These are phyloP conservation scores for Phaethornis superciliosus DNA, from an alignment of 2,113 vertebrate species.

Conservation along the genomic window DNA sequence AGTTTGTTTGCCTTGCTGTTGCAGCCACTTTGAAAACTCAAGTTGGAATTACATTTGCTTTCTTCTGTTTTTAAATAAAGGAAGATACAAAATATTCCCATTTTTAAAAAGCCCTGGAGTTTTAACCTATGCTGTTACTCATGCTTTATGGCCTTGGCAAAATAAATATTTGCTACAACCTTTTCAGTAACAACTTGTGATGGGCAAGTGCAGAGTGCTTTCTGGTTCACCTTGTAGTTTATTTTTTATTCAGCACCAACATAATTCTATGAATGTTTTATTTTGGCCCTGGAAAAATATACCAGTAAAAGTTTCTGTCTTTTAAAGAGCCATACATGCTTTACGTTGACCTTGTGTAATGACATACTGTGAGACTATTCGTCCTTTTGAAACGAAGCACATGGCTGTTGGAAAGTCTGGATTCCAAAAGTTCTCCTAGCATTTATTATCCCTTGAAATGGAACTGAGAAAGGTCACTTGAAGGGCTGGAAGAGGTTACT, in stretches of 20 bases:
- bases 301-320: not conserved
- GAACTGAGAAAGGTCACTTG: not conserved
- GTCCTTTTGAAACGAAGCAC: not conserved
- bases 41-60: not conserved
- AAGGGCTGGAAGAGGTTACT: not conserved
- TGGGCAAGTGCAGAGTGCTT: not conserved
- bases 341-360: not conserved
- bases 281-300: not conserved
- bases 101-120: not conserved
- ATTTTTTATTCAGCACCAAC: not conserved
- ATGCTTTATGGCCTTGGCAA: not conserved
- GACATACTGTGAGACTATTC: fast-evolving
- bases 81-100: not conserved
- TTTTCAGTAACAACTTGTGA: not conserved
- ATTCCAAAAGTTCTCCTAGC: not conserved
- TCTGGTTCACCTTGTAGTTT: not conserved
- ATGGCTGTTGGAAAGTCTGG: not conserved
- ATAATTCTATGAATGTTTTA: not conserved
- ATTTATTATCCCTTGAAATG: not conserved
- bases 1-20: not conserved
- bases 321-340: not conserved
- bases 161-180: not conserved
- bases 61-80: not conserved
- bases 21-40: not conserved
- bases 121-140: not conserved